A percentile compares a stretch with the other conserved stretches of the same genome.
Evolutionary conservation across 2,113 vertebrate genomes (phyloP).

Genomic region (Strix aluco): DNA sequence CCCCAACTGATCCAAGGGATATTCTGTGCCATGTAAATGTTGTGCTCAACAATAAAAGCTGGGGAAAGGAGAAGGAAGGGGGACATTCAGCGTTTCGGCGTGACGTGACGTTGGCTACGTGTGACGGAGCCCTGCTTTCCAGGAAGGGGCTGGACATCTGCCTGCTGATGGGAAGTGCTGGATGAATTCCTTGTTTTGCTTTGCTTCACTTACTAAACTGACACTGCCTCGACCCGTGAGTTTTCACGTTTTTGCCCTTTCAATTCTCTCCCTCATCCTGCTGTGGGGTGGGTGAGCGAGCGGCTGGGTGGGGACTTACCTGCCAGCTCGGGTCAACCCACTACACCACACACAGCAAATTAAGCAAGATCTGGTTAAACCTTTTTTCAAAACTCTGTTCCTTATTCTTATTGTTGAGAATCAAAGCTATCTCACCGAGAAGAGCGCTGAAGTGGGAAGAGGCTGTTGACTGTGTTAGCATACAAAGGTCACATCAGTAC

Average conservation of each 20-base stretch:
- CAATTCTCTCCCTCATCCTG: background rate
- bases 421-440: background rate
- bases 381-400: background rate
- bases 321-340: background rate
- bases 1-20: background rate
- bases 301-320: background rate
- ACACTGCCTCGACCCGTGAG: background rate
- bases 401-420: background rate
- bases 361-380: background rate
- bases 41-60: background rate
- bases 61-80: background rate
- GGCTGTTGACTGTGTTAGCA: background rate
- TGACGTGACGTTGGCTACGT: rapidly evolving
- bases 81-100: rapidly evolving
- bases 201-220: background rate
- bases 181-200: background rate
- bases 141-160: background rate
- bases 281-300: rapidly evolving
- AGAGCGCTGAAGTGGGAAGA: background rate
- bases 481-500: background rate
- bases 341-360: background rate
- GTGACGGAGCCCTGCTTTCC: background rate
- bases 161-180: background rate
- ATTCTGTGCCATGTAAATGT: rapidly evolving
- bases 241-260: background rate